phyloP scores from a whole-genome alignment of 1,140 invertebrate genomes.

The Sesamia nonagrioides region DNA sequence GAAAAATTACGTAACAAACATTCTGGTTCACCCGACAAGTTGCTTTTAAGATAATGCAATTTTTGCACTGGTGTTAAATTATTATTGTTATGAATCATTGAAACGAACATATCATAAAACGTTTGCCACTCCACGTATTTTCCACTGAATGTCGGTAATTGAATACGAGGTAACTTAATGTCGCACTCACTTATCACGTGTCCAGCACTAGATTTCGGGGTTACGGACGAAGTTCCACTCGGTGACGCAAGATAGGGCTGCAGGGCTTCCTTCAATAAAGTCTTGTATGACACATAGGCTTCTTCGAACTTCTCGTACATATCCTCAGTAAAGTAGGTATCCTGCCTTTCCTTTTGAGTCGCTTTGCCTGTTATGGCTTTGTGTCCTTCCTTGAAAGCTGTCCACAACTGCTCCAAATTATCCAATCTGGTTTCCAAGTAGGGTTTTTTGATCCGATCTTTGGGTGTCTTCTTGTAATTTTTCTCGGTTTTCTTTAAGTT shows the following conservation, averaged over 20 bases:
- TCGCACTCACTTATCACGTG: too few relatives aligned
- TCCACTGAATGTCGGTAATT: slow-evolving; percentile 20
- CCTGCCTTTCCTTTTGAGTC: background rate
- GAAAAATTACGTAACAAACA: slow-evolving; percentile 47
- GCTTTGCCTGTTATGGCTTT: too few relatives aligned
- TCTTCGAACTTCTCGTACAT: slow-evolving; percentile 47
- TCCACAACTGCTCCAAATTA: background rate
- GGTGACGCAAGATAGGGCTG: background rate
- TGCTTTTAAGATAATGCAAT: slow-evolving; percentile 55
- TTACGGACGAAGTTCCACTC: background rate
- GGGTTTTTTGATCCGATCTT: background rate
- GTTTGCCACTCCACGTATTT: too few relatives aligned
- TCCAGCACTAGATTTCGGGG: background rate
- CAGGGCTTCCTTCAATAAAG: too few relatives aligned
- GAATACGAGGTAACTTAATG: too few relatives aligned
- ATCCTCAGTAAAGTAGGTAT: slow-evolving; percentile 36
- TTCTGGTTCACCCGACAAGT: slow-evolving; percentile 50
- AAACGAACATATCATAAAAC: slow-evolving; percentile 54
- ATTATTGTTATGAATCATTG: slow-evolving; percentile 47
- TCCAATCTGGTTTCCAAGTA: background rate
- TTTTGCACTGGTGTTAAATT: slow-evolving; percentile 51
- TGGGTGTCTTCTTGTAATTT: background rate
- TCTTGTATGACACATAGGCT: slow-evolving; percentile 25
- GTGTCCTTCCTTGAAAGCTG: too few relatives aligned
- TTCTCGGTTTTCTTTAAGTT: background rate